phyloP scores from a whole-genome alignment of 2,888 invertebrate species.

The Nudaria mundana region DNA sequence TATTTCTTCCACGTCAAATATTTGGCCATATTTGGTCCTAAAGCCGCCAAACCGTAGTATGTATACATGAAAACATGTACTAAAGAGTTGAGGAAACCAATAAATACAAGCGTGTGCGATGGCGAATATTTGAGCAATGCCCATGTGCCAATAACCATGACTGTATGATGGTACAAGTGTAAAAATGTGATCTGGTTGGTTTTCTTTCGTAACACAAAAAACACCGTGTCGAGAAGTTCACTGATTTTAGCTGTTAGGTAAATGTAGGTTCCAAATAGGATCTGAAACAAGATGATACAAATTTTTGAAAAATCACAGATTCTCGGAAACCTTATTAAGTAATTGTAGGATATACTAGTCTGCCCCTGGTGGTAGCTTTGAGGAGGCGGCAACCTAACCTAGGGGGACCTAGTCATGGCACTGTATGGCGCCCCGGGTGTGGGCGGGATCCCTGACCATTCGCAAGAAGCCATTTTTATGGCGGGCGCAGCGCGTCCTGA shows the following conservation, averaged over 20 bases:
- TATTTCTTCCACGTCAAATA: slow-evolving; percentile 93
- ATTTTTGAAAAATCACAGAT: too few relatives aligned
- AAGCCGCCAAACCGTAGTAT: slow-evolving; percentile 88
- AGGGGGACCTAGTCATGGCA: too few relatives aligned
- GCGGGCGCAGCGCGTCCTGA: too few relatives aligned
- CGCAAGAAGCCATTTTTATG: too few relatives aligned
- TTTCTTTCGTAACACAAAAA: slow-evolving; percentile 92
- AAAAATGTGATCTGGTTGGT: slow-evolving; percentile 90
- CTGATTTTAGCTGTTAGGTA: slow-evolving; percentile 89
- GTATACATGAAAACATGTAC: slow-evolving; percentile 92
- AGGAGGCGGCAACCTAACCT: too few relatives aligned
- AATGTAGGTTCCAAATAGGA: slow-evolving; percentile 77
- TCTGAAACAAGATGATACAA: slow-evolving; percentile 65
- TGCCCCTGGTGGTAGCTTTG: too few relatives aligned
- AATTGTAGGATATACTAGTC: too few relatives aligned
- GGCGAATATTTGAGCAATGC: slow-evolving; percentile 87
- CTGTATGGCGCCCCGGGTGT: too few relatives aligned
- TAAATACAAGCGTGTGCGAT: slow-evolving; percentile 86
- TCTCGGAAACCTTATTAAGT: too few relatives aligned
- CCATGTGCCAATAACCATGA: slow-evolving; percentile 89
- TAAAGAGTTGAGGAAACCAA: slow-evolving; percentile 86
- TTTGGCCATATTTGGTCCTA: slow-evolving; percentile 87
- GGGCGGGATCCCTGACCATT: too few relatives aligned
- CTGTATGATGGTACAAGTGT: slow-evolving; percentile 93
- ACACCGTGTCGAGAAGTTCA: slow-evolving; percentile 90